Conservation (phyloP, 2,888 invertebrate genomes). For the Orthonevra nobilis region DNA sequence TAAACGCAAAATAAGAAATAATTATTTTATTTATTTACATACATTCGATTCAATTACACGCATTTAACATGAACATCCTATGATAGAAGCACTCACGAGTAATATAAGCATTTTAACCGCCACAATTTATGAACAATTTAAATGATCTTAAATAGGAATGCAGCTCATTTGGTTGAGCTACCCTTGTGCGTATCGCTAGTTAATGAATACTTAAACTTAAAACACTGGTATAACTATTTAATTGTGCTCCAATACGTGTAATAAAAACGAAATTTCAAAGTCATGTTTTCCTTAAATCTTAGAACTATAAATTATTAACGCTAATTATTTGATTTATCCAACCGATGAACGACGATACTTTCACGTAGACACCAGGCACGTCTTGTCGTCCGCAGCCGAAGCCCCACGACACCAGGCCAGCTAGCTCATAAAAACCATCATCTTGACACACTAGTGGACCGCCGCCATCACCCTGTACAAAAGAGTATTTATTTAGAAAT, state of each 20-base stretch:
- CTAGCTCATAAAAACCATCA: constrained; percentile 95
- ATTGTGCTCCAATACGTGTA: constrained; percentile 37
- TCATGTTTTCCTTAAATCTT: constrained; percentile 14
- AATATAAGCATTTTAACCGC: too few species aligned
- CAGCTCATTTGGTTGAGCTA: too few species aligned
- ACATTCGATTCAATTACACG: constrained; percentile 60
- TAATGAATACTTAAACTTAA: constrained; percentile 19
- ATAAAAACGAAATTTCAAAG: constrained; percentile 44
- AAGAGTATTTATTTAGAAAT: not conserved
- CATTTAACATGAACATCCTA: constrained; percentile 15
- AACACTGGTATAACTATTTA: not conserved
- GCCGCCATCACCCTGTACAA: constrained; percentile 92
- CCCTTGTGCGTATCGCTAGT: too few species aligned
- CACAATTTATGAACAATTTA: too few species aligned
- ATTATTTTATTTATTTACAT: constrained; percentile 50
- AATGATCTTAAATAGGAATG: too few species aligned
- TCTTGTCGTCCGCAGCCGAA: constrained; percentile 95
- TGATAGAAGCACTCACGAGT: not conserved
- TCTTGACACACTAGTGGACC: constrained; percentile 96
- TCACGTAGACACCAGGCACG: constrained; percentile 98
- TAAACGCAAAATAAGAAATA: not conserved
- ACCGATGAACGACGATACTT: constrained; percentile 96
- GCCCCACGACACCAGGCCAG: constrained; percentile 97
- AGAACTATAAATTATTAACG: constrained; percentile 90
- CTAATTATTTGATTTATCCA: constrained; percentile 99